Percentiles rank a stretch among this genome's conserved stretches.
These are phyloP conservation scores for Acropora tenuis DNA, from an alignment of 64 coral and sea anemone genomes.

Conservation along the genomic window DNA sequence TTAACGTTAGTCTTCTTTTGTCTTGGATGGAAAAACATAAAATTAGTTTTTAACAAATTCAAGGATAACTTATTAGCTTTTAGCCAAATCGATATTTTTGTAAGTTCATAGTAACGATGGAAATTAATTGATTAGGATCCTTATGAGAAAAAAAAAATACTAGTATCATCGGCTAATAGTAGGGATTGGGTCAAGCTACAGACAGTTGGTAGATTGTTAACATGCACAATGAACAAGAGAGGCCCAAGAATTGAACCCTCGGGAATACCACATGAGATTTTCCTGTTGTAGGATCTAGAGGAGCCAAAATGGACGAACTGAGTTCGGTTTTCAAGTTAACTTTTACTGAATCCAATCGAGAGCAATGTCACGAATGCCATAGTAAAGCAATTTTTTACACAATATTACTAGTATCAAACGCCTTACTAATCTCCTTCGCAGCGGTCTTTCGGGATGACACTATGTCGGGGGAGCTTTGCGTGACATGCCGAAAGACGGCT, in stretches of 20 bases:
- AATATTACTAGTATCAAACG: neutral
- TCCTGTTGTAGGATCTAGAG: neutral
- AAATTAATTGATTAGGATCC: neutral
- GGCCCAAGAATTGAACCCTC: too few relatives aligned
- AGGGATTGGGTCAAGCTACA: too few relatives aligned
- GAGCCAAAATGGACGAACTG: neutral
- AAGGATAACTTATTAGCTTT: neutral
- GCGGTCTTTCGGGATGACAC: too few relatives aligned
- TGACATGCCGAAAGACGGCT: too few relatives aligned
- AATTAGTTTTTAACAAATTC: neutral
- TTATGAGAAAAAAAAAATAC: neutral
- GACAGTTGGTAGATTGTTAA: too few relatives aligned
- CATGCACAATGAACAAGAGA: neutral
- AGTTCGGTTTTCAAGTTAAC: neutral
- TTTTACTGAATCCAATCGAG: neutral
- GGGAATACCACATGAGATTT: neutral
- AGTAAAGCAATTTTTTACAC: neutral
- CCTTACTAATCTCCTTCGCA: neutral
- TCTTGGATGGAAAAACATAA: too few relatives aligned
- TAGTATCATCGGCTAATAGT: too few relatives aligned
- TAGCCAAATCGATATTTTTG: neutral
- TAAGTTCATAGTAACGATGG: neutral
- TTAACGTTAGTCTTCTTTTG: too few relatives aligned
- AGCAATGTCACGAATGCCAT: neutral
- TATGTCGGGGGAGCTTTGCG: too few relatives aligned